Base-by-base conservation (phyloP, 1,140 invertebrate species). In the Diachasma alloeum region DNA sequence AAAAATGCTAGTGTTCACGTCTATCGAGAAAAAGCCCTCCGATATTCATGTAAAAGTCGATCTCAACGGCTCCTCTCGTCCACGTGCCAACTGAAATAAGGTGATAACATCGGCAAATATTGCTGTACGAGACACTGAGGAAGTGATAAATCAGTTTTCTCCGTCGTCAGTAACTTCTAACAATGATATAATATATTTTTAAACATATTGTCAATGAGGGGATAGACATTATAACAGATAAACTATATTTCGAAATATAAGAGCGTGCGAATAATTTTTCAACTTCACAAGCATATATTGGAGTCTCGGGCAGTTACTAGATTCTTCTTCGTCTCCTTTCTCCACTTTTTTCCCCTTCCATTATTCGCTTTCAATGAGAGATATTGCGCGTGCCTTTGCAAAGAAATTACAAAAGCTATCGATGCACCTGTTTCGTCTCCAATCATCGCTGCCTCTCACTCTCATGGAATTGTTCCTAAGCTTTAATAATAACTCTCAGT, bases 121-220 rank as follows among this genome's bases (percentile, higher is more conserved):
- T 31, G 6, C 13, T 11, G 6, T 63, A 31, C 6, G 24, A 63
- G 24, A 42, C 9, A 63, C 59, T 63, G 24, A 63, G 59, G 59
- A 63, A 63, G 26, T 63, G 19, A 26, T 19, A 63, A 63, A 63
- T 63, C 59, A 63, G 5, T 63, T 63, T 26, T 63, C 19, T 63
- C 24, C 59, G 13, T 63, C 59, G 11, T 76, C 66, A 77, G 42
- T 80, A 87, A 86, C 80, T 86, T 86, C 86, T 87, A 87, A 87
- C 86, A 87, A 87, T 87, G 80, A 87, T 87, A 87, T 87, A 87
- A 77, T 80, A 78, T 80, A 80, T 80, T 80, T 87, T 83, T 79
- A 83, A 85, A 85, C 85, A 87, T 87, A 87, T 87, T 87, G 86
- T 87, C 86, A 86, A 87, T 87, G 81, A 84, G 82, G 82, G 83